Percentiles rank a stretch among this genome's conserved stretches.
Conservation (phyloP, 2,113 vertebrate genomes). For the Percopsis transmontana region DNA sequence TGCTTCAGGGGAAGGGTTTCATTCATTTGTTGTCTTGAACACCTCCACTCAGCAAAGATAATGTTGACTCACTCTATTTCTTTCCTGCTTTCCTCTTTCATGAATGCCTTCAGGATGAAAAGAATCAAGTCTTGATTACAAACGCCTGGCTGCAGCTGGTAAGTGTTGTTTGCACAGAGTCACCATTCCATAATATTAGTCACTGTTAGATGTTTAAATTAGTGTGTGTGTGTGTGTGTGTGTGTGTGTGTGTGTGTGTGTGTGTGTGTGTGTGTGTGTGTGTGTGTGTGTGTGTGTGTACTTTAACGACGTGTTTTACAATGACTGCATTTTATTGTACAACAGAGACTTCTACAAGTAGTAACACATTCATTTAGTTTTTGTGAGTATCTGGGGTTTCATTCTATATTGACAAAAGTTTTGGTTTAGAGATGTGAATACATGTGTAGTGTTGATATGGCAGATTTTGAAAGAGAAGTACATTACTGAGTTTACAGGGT, state of each 20-base stretch:
- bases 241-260: background rate
- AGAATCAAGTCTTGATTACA: conserved; percentile 90
- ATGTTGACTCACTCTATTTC: conserved; percentile 6
- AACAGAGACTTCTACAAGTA: background rate
- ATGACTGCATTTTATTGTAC: conserved; percentile 1
- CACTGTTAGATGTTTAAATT: conserved; percentile 34
- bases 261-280: background rate
- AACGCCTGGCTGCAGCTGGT: conserved; percentile 91
- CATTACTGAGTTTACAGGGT: conserved; percentile 29
- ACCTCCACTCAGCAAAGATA: conserved; percentile 25
- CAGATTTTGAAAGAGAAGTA: conserved; percentile 38
- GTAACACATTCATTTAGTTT: background rate
- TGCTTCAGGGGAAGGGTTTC: conserved; percentile 18
- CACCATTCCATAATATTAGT: conserved; percentile 18
- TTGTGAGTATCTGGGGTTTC: background rate
- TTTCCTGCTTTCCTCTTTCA: conserved; percentile 17
- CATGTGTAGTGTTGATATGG: background rate
- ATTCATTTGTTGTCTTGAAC: background rate
- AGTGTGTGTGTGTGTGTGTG: conserved; percentile 1
- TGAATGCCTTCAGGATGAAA: conserved; percentile 81
- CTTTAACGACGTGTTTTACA: background rate
- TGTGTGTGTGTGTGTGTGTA: background rate
- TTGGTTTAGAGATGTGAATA: background rate
- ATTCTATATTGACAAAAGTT: conserved; percentile 10
- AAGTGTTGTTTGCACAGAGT: conserved; percentile 55